Evolutionary conservation across 1,140 invertebrate species (phyloP).

Genomic region (Bathynomus jamesi): DNA sequence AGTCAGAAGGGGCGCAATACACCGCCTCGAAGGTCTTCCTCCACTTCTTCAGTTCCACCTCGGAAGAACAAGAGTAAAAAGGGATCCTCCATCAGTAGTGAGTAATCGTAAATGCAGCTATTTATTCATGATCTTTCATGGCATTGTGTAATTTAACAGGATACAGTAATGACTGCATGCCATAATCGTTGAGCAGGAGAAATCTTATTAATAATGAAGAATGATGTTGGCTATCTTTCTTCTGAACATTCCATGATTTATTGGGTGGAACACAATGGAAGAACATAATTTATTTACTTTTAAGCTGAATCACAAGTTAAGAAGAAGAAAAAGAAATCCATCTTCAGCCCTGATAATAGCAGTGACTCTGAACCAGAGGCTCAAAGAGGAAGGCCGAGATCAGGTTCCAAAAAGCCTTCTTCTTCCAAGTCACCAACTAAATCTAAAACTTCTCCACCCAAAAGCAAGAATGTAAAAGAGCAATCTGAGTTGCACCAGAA

Average conservation of each 20-base stretch:
- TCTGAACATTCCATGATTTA: no score
- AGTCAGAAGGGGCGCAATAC: neutral
- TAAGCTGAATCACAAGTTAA: conserved; percentile 10
- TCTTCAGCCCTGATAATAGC: conserved; percentile 25
- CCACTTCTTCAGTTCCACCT: neutral
- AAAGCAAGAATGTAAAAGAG: conserved; percentile 4
- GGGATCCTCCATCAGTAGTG: neutral
- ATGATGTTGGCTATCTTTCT: no score
- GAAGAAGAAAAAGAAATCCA: conserved; percentile 24
- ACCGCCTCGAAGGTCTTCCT: neutral
- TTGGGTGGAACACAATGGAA: no score
- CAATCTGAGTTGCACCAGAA: neutral
- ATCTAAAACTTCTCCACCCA: neutral
- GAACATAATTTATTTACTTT: conserved; percentile 1
- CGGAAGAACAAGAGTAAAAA: neutral
- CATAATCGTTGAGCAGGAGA: no score
- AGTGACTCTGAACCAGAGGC: conserved; percentile 23
- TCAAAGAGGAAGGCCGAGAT: conserved; percentile 19
- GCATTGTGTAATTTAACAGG: no score
- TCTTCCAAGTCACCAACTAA: conserved; percentile 19
- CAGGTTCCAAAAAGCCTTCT: conserved; percentile 12
- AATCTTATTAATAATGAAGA: no score
- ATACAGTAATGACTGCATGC: no score
- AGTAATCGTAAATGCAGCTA: no score
- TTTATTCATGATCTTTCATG: no score